Conservation (phyloP, 2,797 vertebrate species). For the Euthynnus affinis region DNA sequence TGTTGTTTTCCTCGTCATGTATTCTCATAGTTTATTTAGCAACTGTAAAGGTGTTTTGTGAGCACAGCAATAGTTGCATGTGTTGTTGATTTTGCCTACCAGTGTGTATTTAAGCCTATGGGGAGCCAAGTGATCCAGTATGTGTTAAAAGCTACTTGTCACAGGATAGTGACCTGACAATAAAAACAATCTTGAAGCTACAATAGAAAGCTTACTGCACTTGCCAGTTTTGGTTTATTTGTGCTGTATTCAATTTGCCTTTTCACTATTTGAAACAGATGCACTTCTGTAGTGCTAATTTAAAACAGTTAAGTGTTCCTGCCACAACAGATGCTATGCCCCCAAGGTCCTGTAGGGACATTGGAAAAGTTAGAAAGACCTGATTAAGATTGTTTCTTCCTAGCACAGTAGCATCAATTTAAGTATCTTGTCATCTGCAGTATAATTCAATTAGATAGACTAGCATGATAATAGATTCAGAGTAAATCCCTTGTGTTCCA, state of each 20-base stretch:
- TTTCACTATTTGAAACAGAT: constrained; percentile 47
- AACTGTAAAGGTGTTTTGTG: not conserved
- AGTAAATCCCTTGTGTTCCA: not conserved
- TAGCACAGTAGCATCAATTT: not conserved
- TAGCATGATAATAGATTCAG: not conserved
- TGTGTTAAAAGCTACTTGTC: constrained; percentile 8
- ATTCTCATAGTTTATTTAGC: not conserved
- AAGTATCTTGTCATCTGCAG: constrained; percentile 1
- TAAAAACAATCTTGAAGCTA: not conserved
- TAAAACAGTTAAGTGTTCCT: constrained; percentile 34
- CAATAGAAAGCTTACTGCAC: not conserved
- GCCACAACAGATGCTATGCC: constrained; percentile 1
- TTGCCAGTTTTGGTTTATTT: constrained; percentile 23
- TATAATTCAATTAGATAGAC: not conserved
- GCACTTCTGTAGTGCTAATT: constrained; percentile 22
- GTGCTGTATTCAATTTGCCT: constrained; percentile 26
- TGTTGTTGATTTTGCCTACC: constrained; percentile 14
- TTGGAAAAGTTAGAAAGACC: constrained; percentile 6
- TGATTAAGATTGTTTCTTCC: constrained; percentile 18
- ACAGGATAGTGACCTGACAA: constrained; percentile 1
- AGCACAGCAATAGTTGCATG: not conserved
- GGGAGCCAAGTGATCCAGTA: not conserved
- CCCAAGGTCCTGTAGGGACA: not conserved
- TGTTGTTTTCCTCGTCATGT: not conserved
- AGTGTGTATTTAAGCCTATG: constrained; percentile 25